Percentiles rank a stretch among this genome's conserved stretches.
These are phyloP conservation scores for Cataglyphis albicans DNA, from an alignment of 2,888 invertebrate species.

Conservation along the genomic window DNA sequence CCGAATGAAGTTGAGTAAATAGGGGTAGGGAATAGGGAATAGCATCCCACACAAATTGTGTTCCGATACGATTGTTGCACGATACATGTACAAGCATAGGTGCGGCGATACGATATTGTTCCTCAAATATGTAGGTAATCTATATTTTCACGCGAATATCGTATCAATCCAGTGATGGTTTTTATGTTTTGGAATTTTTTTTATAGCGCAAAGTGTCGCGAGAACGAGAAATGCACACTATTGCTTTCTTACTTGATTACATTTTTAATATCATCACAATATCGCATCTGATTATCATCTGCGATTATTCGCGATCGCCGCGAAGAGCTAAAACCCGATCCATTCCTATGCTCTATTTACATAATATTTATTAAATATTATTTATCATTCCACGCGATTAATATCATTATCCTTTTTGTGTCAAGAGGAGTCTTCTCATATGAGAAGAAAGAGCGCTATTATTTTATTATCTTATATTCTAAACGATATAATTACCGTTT, in stretches of 20 bases:
- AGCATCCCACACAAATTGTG: constrained; percentile 30
- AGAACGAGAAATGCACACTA: background rate
- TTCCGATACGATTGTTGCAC: constrained; percentile 28
- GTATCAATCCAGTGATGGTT: constrained; percentile 21
- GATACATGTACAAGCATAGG: constrained; percentile 9
- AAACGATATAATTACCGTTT: background rate
- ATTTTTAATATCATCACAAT: background rate
- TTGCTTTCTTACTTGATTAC: background rate
- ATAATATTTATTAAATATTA: background rate
- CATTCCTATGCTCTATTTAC: background rate
- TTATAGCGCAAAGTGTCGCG: background rate
- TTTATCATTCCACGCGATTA: background rate
- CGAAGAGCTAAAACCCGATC: background rate
- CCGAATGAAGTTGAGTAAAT: constrained; percentile 26
- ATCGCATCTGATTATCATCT: background rate
- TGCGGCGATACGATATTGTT: constrained; percentile 22
- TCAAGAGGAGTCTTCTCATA: background rate
- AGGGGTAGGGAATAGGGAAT: background rate
- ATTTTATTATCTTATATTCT: background rate
- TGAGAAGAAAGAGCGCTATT: background rate
- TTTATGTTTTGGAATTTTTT: background rate
- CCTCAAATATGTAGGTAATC: background rate
- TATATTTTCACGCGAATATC: constrained; percentile 25
- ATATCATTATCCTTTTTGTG: background rate
- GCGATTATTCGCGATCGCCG: constrained; percentile 1